Evolutionary conservation across 2,113 vertebrate genomes (phyloP).

Genomic region (Poecilia latipinna): DNA sequence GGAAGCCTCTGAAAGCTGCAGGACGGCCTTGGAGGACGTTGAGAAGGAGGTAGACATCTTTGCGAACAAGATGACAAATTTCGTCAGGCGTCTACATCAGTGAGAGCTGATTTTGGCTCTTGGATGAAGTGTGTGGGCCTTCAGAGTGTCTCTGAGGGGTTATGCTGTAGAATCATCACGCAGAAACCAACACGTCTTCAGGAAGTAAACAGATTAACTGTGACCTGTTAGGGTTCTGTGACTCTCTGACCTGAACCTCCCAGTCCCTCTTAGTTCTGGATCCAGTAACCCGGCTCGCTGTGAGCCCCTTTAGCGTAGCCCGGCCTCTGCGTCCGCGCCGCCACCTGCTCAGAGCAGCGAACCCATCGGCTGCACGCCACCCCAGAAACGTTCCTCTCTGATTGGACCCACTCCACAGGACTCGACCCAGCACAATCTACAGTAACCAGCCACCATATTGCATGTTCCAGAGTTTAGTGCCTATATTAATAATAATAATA

Average conservation of each 20-base stretch:
- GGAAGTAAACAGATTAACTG: background rate
- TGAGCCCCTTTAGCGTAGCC: background rate
- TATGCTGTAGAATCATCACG: no score
- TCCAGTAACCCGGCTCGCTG: background rate
- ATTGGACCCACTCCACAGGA: conserved; percentile 42
- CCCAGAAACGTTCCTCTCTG: conserved; percentile 37
- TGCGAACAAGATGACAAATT: no score
- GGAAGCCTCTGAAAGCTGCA: no score
- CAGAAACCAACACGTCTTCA: no score
- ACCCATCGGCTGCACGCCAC: conserved; percentile 30
- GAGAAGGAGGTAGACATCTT: no score
- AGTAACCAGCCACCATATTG: conserved; percentile 73
- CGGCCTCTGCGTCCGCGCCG: conserved; percentile 38
- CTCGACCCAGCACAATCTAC: conserved; percentile 54
- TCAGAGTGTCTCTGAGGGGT: no score
- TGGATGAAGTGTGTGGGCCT: no score
- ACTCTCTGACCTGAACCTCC: background rate
- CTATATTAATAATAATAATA: conserved; percentile 47
- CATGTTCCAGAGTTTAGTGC: conserved; percentile 77
- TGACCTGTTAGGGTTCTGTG: background rate
- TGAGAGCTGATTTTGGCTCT: no score
- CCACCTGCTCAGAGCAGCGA: conserved; percentile 20
- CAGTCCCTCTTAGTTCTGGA: background rate
- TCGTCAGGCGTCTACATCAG: no score
- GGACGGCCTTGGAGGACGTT: no score